A percentile compares a stretch with the other conserved stretches of the same genome.
Conservation (phyloP, 2,888 invertebrate genomes). For the Melanchra persicariae region DNA sequence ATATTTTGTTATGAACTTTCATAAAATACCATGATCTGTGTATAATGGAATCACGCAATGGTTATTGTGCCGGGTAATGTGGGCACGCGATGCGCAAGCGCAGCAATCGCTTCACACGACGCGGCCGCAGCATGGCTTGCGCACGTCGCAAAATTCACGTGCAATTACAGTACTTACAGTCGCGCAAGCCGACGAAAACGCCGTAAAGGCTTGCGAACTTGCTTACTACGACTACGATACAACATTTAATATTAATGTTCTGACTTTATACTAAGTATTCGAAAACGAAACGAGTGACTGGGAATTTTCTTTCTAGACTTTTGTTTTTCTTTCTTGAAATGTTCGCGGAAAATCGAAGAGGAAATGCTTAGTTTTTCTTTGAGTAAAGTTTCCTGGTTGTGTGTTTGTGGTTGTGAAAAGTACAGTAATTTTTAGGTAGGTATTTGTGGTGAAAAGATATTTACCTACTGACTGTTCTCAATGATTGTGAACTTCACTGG, state of each 20-base stretch:
- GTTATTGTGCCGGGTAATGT: conserved; percentile 64
- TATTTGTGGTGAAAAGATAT: conserved; percentile 19
- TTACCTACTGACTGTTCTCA: conserved; percentile 16
- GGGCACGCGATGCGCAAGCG: conserved; percentile 65
- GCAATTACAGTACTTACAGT: conserved; percentile 60
- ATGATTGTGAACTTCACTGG: conserved; percentile 25
- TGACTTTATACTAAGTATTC: conserved; percentile 18
- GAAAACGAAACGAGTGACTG: conserved; percentile 37
- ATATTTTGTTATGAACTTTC: conserved; percentile 74
- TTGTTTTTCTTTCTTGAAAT: conserved; percentile 12
- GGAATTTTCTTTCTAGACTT: not conserved
- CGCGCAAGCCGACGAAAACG: conserved; percentile 26
- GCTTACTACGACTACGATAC: conserved; percentile 31
- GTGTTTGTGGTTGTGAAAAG: conserved; percentile 39
- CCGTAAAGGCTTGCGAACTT: conserved; percentile 23
- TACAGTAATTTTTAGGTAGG: not conserved
- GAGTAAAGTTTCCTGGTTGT: conserved; percentile 18
- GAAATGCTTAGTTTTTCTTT: conserved; percentile 18
- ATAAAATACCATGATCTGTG: conserved; percentile 79
- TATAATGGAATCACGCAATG: conserved; percentile 64
- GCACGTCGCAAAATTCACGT: conserved; percentile 70
- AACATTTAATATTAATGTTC: conserved; percentile 23
- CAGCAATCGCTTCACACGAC: conserved; percentile 72
- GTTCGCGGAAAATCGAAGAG: not conserved
- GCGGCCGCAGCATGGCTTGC: conserved; percentile 67